A percentile compares a stretch with the other conserved stretches of the same genome.
Conservation (phyloP, 2,888 invertebrate genomes). For the Cyclophora albipunctata region DNA sequence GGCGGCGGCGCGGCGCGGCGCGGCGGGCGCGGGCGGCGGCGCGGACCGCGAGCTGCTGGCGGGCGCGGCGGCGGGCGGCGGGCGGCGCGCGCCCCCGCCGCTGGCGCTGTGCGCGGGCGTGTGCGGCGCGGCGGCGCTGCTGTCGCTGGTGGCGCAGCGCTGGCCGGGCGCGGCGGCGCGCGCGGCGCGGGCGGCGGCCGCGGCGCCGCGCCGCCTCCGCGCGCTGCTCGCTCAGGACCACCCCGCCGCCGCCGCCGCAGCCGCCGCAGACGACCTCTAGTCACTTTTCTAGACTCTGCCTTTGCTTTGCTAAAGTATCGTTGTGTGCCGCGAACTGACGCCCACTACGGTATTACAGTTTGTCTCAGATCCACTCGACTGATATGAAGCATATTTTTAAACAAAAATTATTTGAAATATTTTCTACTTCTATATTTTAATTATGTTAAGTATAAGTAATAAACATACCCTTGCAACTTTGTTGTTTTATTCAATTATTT, state of each 20-base stretch:
- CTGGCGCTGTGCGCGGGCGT: constrained; percentile 78
- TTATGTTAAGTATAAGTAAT: too few relatives aligned
- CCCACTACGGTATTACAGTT: too few relatives aligned
- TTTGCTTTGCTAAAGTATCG: too few relatives aligned
- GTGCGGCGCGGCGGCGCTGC: constrained; percentile 39
- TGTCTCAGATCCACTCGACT: too few relatives aligned
- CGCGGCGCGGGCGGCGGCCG: neutral
- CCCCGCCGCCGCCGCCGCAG: neutral
- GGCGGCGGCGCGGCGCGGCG: constrained; percentile 90
- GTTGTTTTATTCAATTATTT: too few relatives aligned
- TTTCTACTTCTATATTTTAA: too few relatives aligned
- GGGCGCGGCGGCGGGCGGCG: constrained; percentile 94
- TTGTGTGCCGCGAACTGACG: too few relatives aligned
- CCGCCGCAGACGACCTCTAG: neutral
- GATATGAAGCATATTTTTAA: too few relatives aligned
- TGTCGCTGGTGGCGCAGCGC: constrained; percentile 24
- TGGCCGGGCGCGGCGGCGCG: constrained; percentile 1
- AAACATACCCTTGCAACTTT: too few relatives aligned
- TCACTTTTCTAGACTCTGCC: too few relatives aligned
- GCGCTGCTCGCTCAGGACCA: neutral
- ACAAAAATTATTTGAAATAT: too few relatives aligned
- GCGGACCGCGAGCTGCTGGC: constrained; percentile 78
- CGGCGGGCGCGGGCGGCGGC: constrained; percentile 82
- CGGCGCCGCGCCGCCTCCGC: neutral
- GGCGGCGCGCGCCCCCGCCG: constrained; percentile 77